Conservation (phyloP, 2,113 vertebrate genomes). For the Phalacrocorax pelagicus region DNA sequence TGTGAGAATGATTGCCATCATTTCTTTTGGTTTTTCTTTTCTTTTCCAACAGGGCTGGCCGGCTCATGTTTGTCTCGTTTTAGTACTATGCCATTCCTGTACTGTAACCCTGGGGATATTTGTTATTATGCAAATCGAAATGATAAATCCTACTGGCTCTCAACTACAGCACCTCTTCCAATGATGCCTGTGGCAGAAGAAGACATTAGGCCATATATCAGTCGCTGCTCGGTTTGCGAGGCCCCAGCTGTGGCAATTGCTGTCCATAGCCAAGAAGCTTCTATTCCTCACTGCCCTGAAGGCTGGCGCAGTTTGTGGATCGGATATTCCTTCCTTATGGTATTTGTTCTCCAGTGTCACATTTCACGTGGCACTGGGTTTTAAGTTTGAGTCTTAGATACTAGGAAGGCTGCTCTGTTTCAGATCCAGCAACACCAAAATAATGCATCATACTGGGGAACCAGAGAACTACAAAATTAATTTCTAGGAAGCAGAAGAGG, state of each 20-base stretch:
- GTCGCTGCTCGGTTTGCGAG: conserved; percentile 95
- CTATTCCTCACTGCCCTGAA: conserved; percentile 90
- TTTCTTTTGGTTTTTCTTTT: neutral
- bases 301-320: conserved; percentile 99
- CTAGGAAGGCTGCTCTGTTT: neutral
- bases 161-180: conserved; percentile 93
- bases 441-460: neutral
- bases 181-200: conserved; percentile 96
- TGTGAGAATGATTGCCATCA: neutral
- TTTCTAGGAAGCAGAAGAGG: neutral
- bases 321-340: conserved; percentile 98
- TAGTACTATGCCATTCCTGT: conserved; percentile 97
- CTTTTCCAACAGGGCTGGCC: conserved; percentile 82
- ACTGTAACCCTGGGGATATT: conserved; percentile 94
- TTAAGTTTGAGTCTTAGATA: neutral
- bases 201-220: conserved; percentile 92
- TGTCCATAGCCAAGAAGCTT: conserved; percentile 92
- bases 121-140: conserved; percentile 96
- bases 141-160: conserved; percentile 98
- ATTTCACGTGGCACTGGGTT: neutral
- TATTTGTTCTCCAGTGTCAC: conserved; percentile 49
- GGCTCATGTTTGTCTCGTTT: conserved; percentile 94
- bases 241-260: conserved; percentile 94
- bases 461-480: neutral
- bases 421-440: neutral